These are phyloP conservation scores for Canis aureus DNA, from an alignment of 2,113 vertebrate species.

Conservation along the genomic window DNA sequence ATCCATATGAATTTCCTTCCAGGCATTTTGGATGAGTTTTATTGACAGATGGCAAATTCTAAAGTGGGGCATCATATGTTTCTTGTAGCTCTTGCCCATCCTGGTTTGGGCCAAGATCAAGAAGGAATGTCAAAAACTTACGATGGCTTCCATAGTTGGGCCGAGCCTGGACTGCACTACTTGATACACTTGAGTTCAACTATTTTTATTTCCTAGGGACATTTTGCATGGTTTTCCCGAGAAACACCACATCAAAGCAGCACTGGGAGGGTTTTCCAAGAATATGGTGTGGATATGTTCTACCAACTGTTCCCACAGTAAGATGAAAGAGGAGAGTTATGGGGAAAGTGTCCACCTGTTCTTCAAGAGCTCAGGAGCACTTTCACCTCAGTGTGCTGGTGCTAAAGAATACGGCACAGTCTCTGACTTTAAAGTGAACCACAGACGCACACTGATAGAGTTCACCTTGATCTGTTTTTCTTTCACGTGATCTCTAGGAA, in stretches of 20 bases:
- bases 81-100: constrained; percentile 43
- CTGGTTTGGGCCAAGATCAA: constrained; percentile 53
- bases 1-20: constrained; percentile 39
- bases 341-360: neutral
- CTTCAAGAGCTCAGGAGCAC: constrained; percentile 18
- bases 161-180: neutral
- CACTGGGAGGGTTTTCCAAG: constrained; percentile 49
- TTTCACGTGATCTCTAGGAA: constrained; percentile 63
- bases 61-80: constrained; percentile 34
- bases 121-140: neutral
- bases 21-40: constrained; percentile 35
- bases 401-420: neutral
- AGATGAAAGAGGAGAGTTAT: neutral
- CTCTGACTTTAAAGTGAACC: constrained; percentile 7
- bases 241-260: constrained; percentile 59
- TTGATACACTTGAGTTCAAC: constrained; percentile 30
- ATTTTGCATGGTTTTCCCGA: constrained; percentile 60
- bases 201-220: constrained; percentile 59
- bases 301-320: neutral
- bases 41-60: constrained; percentile 56
- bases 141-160: neutral
- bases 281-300: neutral
- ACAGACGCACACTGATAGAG: neutral
- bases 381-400: neutral
- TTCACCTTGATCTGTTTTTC: neutral